phyloP scores from a whole-genome alignment of 2,113 vertebrate species.

The Ailurus styani region DNA sequence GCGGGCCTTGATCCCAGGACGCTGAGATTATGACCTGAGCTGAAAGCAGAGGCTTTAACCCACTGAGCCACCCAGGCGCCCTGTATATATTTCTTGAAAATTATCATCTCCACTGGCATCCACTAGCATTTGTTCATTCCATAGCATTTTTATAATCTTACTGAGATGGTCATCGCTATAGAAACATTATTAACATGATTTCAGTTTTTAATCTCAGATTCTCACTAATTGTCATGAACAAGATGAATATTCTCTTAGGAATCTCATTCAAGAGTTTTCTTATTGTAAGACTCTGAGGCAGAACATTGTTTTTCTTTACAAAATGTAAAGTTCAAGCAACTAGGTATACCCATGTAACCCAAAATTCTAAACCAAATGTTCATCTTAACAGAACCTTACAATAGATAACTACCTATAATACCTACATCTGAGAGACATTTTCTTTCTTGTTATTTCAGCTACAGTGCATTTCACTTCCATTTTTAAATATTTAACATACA shows the following conservation, averaged over 20 bases:
- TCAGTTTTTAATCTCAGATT: constrained; percentile 55
- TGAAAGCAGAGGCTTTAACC: too few species aligned
- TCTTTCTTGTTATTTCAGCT: neutral
- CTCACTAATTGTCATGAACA: constrained; percentile 61
- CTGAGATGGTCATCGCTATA: constrained; percentile 42
- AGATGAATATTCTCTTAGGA: constrained; percentile 51
- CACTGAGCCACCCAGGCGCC: too few species aligned
- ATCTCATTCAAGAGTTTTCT: constrained; percentile 32
- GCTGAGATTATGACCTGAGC: too few species aligned
- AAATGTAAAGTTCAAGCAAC: neutral
- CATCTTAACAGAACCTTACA: neutral
- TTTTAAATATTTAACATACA: neutral
- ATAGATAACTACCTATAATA: neutral
- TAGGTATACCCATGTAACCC: neutral
- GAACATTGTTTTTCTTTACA: neutral
- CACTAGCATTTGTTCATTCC: constrained; percentile 17
- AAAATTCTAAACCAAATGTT: neutral
- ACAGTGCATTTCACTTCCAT: neutral
- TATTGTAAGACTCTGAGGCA: constrained; percentile 12
- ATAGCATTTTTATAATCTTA: constrained; percentile 36
- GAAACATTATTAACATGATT: constrained; percentile 50
- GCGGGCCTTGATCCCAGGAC: too few species aligned
- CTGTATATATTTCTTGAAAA: neutral
- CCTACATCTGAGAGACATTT: neutral
- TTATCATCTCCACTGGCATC: neutral